Base-by-base conservation (phyloP, 2,888 invertebrate genomes). In the Azorinus chamasolen region DNA sequence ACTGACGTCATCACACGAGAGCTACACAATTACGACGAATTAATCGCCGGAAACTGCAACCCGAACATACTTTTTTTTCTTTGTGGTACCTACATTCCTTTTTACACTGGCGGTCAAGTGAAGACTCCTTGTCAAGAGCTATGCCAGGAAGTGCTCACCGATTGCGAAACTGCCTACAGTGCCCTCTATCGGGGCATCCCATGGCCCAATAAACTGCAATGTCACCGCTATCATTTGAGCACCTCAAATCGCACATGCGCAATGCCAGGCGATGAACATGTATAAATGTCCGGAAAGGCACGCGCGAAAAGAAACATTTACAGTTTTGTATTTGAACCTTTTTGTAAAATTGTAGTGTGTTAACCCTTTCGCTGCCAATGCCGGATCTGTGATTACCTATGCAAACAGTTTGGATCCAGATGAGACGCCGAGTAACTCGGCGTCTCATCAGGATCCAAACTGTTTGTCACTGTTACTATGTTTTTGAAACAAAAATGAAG, bases 171-270 rank as follows among this genome's bases (percentile, higher is more conserved):
- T 2, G 54, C 75, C 45, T 83, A 85, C 45, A 59, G 66, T 10
- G 58, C 77, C 27, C 48, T 73, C n/a, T 83, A 86, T 37, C 79
- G 77, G 5, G 87, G 87, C 1, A 70, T 90, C 0, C 86, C 85
- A 12, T 90, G 90, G 90, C 88, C 89, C 10, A 83, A 85, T 43
- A 90, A 90, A 74, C 79, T 90, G 18, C 90, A 90, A 58, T 90
- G 90, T 69, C 89, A 89, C 54, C 80, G 89, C 1, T 90, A 81
- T 61, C 87, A 6, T 74, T 89, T 10, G 86, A 88, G 37, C 84
- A 78, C 24, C 48, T 85, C n/a, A 89, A 89, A 89, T 72, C 85
- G 0, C 80, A 83, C 68, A 88, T 90, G 83, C 89, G 89, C 70
- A 79, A 74, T 16, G 83, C 83, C 4, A 88, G 89, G 32, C 4